Percentiles rank a stretch among this genome's conserved stretches.
These are phyloP conservation scores for Conus ventricosus DNA, from an alignment of 1,140 invertebrate genomes.

Conservation along the genomic window DNA sequence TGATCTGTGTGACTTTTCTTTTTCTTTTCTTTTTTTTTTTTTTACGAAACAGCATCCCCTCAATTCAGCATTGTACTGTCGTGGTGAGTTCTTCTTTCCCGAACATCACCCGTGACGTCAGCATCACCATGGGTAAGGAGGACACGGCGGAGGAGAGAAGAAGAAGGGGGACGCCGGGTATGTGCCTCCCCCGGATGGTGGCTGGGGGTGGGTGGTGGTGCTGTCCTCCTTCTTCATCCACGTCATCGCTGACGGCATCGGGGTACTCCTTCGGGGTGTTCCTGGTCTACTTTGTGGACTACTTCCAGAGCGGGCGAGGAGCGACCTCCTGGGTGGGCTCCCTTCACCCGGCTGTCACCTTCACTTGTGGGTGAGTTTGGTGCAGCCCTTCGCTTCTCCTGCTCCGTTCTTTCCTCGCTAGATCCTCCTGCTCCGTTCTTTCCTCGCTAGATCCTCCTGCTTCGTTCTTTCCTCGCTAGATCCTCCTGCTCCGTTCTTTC, in stretches of 20 bases:
- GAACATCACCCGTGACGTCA: too few species aligned
- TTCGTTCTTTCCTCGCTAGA: neutral
- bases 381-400: neutral
- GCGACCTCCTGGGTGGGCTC: constrained; percentile 86
- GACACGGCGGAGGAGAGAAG: constrained; percentile 12
- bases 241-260: constrained; percentile 94
- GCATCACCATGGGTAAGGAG: constrained; percentile 34
- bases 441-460: neutral
- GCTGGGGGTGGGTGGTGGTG: constrained; percentile 95
- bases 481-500: neutral
- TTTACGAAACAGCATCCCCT: too few species aligned
- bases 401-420: neutral
- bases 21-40: too few species aligned
- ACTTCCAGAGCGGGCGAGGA: constrained; percentile 90
- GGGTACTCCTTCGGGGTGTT: constrained; percentile 75
- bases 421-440: neutral
- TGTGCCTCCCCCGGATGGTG: constrained; percentile 59
- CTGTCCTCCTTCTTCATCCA: constrained; percentile 98
- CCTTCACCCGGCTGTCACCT: constrained; percentile 68
- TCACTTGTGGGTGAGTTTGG: constrained; percentile 63
- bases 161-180: neutral
- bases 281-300: constrained; percentile 83
- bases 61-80: too few species aligned
- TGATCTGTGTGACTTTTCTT: too few species aligned
- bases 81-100: too few species aligned